phyloP scores from a whole-genome alignment of 92 coral and sea anemone species.

The Zoanthus gigantus region DNA sequence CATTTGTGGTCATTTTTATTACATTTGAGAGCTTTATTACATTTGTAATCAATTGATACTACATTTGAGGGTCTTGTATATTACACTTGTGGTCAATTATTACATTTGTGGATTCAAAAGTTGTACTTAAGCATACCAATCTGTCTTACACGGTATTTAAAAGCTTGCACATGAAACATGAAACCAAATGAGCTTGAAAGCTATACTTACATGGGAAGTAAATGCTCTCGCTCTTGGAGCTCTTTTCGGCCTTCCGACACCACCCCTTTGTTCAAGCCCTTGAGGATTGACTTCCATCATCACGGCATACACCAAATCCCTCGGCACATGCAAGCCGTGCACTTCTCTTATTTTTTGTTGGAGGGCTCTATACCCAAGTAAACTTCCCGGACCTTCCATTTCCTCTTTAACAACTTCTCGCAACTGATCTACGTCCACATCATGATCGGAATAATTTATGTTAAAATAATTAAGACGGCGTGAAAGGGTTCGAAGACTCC shows the following conservation, averaged over 20 bases:
- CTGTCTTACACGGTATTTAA: background rate
- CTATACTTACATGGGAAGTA: constrained; percentile 54
- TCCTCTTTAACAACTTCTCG: constrained; percentile 67
- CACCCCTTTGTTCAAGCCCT: constrained; percentile 70
- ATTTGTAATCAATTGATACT: constrained; percentile 4
- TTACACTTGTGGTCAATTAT: too few relatives aligned
- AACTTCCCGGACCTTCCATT: constrained; percentile 72
- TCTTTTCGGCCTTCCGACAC: constrained; percentile 71
- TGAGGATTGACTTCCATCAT: constrained; percentile 67
- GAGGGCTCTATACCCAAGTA: constrained; percentile 60
- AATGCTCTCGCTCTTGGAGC: constrained; percentile 61
- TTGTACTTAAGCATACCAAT: background rate
- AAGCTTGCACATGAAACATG: background rate
- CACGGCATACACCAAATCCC: constrained; percentile 66
- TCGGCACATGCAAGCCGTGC: constrained; percentile 69
- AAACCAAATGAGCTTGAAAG: constrained; percentile 14
- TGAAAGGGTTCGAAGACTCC: constrained; percentile 73
- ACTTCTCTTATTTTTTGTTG: constrained; percentile 65
- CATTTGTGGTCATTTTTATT: constrained; percentile 5
- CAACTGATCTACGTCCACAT: constrained; percentile 61
- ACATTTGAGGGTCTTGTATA: background rate
- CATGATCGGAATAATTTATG: constrained; percentile 58
- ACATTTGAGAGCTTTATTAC: constrained; percentile 2
- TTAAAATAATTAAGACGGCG: constrained; percentile 64
- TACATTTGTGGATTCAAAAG: too few relatives aligned